phyloP scores from a whole-genome alignment of 2,888 invertebrate species.

The Caradrina clavipalpis region DNA sequence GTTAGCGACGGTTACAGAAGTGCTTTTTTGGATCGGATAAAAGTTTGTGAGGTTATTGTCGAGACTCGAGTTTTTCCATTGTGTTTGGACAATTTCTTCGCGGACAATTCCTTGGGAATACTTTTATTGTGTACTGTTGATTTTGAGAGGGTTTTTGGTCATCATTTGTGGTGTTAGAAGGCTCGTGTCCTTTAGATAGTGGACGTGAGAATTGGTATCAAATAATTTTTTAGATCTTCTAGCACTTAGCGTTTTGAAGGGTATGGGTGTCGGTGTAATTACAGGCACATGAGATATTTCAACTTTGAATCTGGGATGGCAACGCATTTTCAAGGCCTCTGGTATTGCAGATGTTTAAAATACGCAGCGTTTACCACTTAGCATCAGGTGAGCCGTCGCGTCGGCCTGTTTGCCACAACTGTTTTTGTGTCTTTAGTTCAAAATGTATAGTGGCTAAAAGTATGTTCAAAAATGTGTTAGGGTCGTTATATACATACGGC shows the following conservation, averaged over 20 bases:
- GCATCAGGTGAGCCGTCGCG: neutral
- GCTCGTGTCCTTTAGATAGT: neutral
- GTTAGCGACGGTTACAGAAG: conserved; percentile 1
- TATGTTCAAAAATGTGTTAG: no score
- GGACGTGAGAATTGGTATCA: neutral
- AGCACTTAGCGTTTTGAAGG: no score
- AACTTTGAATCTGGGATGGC: no score
- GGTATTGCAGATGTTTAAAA: neutral
- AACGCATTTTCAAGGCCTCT: no score
- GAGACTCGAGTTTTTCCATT: neutral
- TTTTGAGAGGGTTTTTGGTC: conserved; percentile 1
- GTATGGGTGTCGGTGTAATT: no score
- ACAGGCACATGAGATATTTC: no score
- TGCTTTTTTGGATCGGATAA: conserved; percentile 11
- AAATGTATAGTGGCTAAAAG: no score
- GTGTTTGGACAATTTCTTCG: neutral
- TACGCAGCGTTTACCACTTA: neutral
- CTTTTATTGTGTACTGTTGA: conserved; percentile 12
- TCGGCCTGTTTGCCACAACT: no score
- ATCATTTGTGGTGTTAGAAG: conserved; percentile 15
- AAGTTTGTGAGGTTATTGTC: neutral
- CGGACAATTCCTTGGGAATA: neutral
- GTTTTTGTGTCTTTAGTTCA: no score
- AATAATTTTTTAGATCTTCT: neutral
- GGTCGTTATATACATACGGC: no score